Base-by-base conservation (phyloP, 2,888 invertebrate species). In the Latrodectus hesperus region DNA sequence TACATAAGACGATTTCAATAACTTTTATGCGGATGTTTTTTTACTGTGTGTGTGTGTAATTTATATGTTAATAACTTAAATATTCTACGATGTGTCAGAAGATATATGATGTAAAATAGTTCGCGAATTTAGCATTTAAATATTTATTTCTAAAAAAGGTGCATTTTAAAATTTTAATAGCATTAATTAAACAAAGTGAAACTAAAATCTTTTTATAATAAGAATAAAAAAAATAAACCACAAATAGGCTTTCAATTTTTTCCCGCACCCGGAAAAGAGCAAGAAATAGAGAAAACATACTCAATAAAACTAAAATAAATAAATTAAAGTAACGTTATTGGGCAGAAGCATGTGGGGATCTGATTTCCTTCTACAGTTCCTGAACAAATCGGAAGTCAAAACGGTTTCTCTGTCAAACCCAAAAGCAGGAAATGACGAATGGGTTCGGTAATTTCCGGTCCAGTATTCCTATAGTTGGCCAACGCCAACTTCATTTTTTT, bases 381-480 rank as follows among this genome's bases (percentile, higher is more conserved):
- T 80, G 65, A 14, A 68, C 71, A 51, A 70, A 80, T 85, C 79
- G 85, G 85, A 85, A 80, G 85, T 76, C 4, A 85, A 75, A 80
- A 80, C 80, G 67, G 75, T 80, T 51, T 51, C 74, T 64, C 85
- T 85, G 85, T 75, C 75, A 85, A 67, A 64, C 51, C 53, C 74
- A 26, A 53, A 74, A 60, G 55, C 64, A 75, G 85, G 85, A 85
- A 85, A 85, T 85, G 85, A 85, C 85, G 75, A 85, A 85, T 85
- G 85, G 70, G 75, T 74, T 51, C 80, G 65, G 75, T 80, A 80
- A 85, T 85, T 80, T 85, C 85, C 85, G 79, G 85, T 71, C 67
- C 17, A 67, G 38, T 71, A 64, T 71, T 60, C 17, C 60, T 72
- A 51, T 64, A 71, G 79, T 60, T 26, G 55, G 72, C 72, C 17